Conservation (phyloP, 2,797 vertebrate species). For the Clamator glandarius region DNA sequence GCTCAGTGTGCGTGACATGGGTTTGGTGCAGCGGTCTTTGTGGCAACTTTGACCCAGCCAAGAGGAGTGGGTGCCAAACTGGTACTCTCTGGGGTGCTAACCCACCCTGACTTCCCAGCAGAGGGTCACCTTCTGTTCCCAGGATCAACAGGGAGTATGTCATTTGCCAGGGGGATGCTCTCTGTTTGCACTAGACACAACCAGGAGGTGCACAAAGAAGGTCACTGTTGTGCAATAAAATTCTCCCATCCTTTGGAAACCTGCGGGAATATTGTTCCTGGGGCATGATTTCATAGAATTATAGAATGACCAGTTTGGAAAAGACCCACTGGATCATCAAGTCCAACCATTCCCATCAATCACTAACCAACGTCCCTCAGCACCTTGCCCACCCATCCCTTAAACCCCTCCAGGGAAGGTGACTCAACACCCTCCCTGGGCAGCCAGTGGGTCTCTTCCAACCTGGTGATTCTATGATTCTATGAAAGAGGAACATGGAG, state of each 20-base stretch:
- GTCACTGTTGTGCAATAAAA: background rate
- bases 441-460: no score
- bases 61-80: rapidly evolving
- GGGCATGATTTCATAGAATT: no score
- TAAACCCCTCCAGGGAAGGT: no score
- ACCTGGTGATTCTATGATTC: no score
- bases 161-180: background rate
- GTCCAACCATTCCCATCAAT: no score
- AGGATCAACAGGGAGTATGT: background rate
- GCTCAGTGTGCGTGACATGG: background rate
- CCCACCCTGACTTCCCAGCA: background rate
- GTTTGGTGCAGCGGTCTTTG: background rate
- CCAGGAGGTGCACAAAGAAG: background rate
- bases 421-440: no score
- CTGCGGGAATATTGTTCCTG: background rate
- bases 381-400: no score
- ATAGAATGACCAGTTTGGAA: no score
- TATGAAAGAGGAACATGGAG: background rate
- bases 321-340: no score
- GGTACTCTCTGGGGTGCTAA: background rate
- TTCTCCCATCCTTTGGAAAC: background rate
- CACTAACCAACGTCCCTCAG: no score
- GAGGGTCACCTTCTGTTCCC: background rate
- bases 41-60: background rate
- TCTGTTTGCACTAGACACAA: background rate